Evolutionary conservation across 2,888 invertebrate genomes (phyloP).

Genomic region (Brenthis hecate): DNA sequence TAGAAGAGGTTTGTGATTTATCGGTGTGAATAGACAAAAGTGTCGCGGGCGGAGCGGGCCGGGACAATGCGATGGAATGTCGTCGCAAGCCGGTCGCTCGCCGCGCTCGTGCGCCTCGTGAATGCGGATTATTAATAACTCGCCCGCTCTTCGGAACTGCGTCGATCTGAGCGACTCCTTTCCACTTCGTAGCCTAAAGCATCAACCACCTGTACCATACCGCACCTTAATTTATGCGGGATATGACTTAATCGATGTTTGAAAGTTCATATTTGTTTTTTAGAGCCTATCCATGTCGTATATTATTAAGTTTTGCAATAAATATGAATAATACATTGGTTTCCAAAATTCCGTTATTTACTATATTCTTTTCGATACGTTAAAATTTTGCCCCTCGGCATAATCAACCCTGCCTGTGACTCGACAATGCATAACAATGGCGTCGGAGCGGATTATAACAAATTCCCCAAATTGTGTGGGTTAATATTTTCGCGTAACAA

Average conservation of each 20-base stretch:
- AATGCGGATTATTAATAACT: constrained; percentile 82
- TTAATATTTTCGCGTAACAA: constrained; percentile 77
- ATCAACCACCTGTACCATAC: constrained; percentile 69
- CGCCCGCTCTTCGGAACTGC: constrained; percentile 56
- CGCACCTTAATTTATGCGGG: background rate
- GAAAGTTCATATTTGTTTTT: too few species aligned
- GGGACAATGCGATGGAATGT: constrained; percentile 79
- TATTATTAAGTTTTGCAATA: background rate
- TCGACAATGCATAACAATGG: constrained; percentile 71
- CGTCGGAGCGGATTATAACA: constrained; percentile 75
- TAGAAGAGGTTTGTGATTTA: constrained; percentile 76
- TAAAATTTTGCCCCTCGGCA: constrained; percentile 56
- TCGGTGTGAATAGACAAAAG: constrained; percentile 80
- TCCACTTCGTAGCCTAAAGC: constrained; percentile 67
- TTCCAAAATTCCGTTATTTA: constrained; percentile 59
- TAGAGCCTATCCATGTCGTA: too few species aligned
- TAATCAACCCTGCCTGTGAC: constrained; percentile 54
- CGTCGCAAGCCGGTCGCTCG: constrained; percentile 69
- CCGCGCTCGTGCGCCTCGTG: constrained; percentile 74
- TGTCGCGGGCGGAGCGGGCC: constrained; percentile 76
- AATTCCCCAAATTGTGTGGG: constrained; percentile 80
- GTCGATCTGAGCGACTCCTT: constrained; percentile 54
- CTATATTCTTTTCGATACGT: constrained; percentile 53
- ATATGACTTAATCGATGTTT: background rate
- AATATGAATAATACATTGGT: constrained; percentile 43